A percentile compares a stretch with the other conserved stretches of the same genome.
phyloP scores from a whole-genome alignment of 2,113 vertebrate species.

The Heliornis fulica region DNA sequence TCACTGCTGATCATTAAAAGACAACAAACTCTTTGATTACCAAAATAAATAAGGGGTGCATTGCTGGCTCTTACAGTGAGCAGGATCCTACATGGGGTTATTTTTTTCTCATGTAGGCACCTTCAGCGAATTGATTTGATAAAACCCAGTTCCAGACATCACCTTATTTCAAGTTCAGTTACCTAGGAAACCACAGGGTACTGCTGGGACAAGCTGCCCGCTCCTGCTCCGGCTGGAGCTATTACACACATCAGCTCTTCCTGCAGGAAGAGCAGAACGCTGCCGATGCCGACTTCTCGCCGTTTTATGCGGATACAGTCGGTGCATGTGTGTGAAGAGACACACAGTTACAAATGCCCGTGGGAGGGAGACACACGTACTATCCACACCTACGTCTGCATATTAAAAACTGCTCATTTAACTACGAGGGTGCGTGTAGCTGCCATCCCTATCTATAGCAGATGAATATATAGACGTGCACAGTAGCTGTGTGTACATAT shows the following conservation, averaged over 20 bases:
- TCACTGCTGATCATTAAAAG: conserved; percentile 10
- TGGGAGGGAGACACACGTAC: background rate
- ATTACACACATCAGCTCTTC: conserved; percentile 67
- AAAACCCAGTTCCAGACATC: conserved; percentile 60
- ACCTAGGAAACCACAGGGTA: conserved; percentile 74
- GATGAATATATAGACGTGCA: background rate
- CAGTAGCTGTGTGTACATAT: background rate
- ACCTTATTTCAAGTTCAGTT: conserved; percentile 76
- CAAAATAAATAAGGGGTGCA: background rate
- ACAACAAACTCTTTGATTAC: background rate
- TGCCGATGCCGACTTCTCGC: conserved; percentile 10
- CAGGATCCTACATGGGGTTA: background rate
- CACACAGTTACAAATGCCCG: background rate
- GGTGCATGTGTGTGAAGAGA: background rate
- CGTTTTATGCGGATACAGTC: background rate
- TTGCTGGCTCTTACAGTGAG: background rate
- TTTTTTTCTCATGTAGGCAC: background rate
- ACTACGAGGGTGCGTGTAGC: background rate
- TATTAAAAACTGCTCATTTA: background rate
- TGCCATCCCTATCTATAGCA: background rate
- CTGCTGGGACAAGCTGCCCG: conserved; percentile 72
- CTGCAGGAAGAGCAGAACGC: conserved; percentile 34
- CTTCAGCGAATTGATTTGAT: conserved; percentile 67
- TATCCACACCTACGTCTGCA: background rate
- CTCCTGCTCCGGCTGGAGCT: conserved; percentile 56